Evolutionary conservation across 2,888 invertebrate species (phyloP).

Genomic region (Alloplasta piceator): DNA sequence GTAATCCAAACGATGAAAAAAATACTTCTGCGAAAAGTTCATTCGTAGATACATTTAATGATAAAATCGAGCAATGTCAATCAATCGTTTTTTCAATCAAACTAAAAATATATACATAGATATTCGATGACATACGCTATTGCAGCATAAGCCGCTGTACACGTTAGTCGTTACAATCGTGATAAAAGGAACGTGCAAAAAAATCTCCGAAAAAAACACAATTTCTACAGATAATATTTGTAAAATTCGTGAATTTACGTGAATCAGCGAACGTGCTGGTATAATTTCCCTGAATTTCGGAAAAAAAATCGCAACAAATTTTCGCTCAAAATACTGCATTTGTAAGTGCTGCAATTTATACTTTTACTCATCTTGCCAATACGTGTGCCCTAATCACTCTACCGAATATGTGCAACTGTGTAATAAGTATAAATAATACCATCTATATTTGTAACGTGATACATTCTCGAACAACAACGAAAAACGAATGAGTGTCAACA

Average conservation of each 20-base stretch:
- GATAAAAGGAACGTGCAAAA: conserved; percentile 51
- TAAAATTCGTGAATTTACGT: conserved; percentile 12
- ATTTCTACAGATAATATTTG: neutral
- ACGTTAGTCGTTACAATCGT: neutral
- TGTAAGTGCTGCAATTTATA: neutral
- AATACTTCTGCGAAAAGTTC: neutral
- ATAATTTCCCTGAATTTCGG: neutral
- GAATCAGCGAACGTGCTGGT: conserved; percentile 11
- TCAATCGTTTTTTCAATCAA: conserved; percentile 7
- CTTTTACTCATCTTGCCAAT: neutral
- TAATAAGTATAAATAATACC: too few relatives aligned
- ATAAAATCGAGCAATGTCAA: conserved; percentile 9
- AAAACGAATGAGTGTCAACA: conserved; percentile 3
- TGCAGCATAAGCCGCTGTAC: neutral
- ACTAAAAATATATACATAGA: conserved; percentile 1
- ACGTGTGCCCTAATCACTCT: neutral
- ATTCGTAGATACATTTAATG: conserved; percentile 24
- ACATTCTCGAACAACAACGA: neutral
- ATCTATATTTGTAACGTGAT: conserved; percentile 6
- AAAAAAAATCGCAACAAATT: neutral
- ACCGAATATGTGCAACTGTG: too few relatives aligned
- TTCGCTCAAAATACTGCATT: conserved; percentile 9
- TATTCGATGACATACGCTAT: neutral
- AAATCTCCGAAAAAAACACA: conserved; percentile 2
- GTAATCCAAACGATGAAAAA: conserved; percentile 12